Evolutionary conservation across 2,888 invertebrate genomes (phyloP).

Genomic region (Eristalis arbustorum): DNA sequence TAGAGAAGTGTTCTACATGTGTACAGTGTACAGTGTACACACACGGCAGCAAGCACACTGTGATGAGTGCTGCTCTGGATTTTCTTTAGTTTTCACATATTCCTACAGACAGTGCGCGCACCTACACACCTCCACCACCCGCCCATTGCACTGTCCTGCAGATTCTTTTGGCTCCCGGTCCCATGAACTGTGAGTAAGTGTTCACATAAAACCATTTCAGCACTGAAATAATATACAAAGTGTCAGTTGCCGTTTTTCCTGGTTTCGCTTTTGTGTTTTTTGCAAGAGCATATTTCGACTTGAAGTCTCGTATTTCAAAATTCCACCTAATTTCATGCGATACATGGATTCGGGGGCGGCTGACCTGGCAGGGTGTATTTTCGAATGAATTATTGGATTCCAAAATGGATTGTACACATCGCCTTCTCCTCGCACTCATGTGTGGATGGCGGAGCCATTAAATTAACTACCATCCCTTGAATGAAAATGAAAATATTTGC

Average conservation of each 20-base stretch:
- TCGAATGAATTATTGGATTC: slow-evolving; percentile 30
- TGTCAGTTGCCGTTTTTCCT: slow-evolving; percentile 4
- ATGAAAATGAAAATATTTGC: slow-evolving; percentile 8
- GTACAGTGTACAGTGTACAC: slow-evolving; percentile 20
- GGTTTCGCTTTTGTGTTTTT: background rate
- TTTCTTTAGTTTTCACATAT: slow-evolving; percentile 19
- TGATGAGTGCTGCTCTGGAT: slow-evolving; percentile 7
- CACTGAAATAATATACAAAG: slow-evolving; percentile 17
- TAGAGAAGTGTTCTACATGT: background rate
- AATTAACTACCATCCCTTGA: background rate
- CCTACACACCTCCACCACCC: background rate
- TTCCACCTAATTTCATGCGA: slow-evolving; percentile 44
- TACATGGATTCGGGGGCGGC: background rate
- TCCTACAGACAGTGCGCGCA: background rate
- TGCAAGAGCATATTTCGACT: slow-evolving; percentile 15
- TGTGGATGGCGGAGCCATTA: slow-evolving; percentile 1
- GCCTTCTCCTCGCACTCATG: background rate
- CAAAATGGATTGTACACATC: slow-evolving; percentile 6
- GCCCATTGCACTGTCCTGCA: background rate
- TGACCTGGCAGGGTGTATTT: background rate
- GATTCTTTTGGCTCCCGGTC: slow-evolving; percentile 8
- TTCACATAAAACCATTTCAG: slow-evolving; percentile 17
- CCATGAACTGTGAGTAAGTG: slow-evolving; percentile 17
- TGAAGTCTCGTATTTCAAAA: slow-evolving; percentile 47
- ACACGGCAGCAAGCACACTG: background rate